A percentile compares a stretch with the other conserved stretches of the same genome.
phyloP scores from a whole-genome alignment of 2,113 vertebrate species.

The Aphelocoma coerulescens region DNA sequence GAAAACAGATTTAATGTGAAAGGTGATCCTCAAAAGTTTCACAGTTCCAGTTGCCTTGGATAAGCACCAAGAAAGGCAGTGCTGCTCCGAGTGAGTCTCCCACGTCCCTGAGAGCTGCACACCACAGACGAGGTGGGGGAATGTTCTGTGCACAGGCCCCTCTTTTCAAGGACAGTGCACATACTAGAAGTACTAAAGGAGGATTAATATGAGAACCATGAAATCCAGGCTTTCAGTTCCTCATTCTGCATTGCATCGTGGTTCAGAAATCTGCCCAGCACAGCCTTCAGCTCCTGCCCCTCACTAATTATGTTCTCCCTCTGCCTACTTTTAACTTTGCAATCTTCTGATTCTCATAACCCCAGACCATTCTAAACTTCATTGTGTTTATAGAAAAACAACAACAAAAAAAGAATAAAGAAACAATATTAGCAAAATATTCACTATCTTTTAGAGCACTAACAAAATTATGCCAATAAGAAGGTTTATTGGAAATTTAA shows the following conservation, averaged over 20 bases:
- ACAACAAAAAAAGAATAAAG: not conserved
- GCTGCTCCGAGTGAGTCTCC: not conserved
- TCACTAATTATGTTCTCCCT: not conserved
- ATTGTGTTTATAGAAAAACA: not conserved
- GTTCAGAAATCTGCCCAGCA: not conserved
- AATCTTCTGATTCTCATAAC: not conserved
- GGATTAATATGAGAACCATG: not conserved
- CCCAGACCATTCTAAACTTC: not conserved
- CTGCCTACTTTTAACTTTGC: too few species aligned
- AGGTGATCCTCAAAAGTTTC: conserved; percentile 28
- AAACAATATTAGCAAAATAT: not conserved
- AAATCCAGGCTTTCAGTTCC: not conserved
- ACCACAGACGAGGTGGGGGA: rapidly evolving
- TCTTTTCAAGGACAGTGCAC: not conserved
- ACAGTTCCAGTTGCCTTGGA: not conserved
- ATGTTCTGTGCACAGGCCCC: not conserved
- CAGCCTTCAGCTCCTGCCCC: not conserved
- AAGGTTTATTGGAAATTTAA: not conserved
- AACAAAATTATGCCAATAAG: not conserved
- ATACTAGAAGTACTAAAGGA: not conserved
- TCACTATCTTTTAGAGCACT: not conserved
- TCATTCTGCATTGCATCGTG: not conserved
- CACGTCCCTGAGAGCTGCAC: not conserved
- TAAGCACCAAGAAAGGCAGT: not conserved
- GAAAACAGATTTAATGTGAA: conserved; percentile 31